Evolutionary conservation across 2,888 invertebrate genomes (phyloP), one percentile per base, ranked within the genome.

Genomic region (Portevinia maculata): DNA sequence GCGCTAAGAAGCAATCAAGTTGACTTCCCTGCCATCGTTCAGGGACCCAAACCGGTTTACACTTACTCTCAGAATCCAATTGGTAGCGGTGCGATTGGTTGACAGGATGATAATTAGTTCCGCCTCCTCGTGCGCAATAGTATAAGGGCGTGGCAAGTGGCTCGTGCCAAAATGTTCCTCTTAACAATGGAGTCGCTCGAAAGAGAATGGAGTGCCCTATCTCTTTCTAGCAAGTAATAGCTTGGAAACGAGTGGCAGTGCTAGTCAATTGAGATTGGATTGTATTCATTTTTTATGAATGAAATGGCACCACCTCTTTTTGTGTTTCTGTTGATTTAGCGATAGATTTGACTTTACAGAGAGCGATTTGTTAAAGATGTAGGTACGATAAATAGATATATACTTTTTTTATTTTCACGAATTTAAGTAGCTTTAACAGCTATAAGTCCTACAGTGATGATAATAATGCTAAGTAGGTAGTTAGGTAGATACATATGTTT

Each of bases 151-250:
- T 71, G 71, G 65, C 62, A 8, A 19, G 48, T 41, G 83, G 37
- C 83, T 76, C 71, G 67, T 83, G 76, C 76, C 76, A 67, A 37
- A 60, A 24, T 24, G 2, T 28, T 76, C 15, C 13, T 7, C 32
- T 15, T 19, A 83, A 73, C 76, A 83, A 83, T 83, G 83, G 83
- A 83, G 83, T 76, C 78, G 71, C 57, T 50, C 57, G 60, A 60
- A 73, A 78, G 76, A 73, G 70, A 67, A 30, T 62, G 17, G 5
- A 24, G 65, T 15, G 4, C 11, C 1, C 67, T 17, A 15, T 78
- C 71, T 55, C 75, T 6, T 53, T 81, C 57, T 65, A 24, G 24
- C 79, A 11, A 67, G 32, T 79, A 46, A 48, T 50, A 19, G 52
- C 53, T 17, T 24, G 15, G 3, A 50, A 8, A 13, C 13, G n/a